Percentiles rank a stretch among this genome's conserved stretches.
phyloP scores from a whole-genome alignment of 1,140 invertebrate genomes.

The Panagrolaimus sp. region DNA sequence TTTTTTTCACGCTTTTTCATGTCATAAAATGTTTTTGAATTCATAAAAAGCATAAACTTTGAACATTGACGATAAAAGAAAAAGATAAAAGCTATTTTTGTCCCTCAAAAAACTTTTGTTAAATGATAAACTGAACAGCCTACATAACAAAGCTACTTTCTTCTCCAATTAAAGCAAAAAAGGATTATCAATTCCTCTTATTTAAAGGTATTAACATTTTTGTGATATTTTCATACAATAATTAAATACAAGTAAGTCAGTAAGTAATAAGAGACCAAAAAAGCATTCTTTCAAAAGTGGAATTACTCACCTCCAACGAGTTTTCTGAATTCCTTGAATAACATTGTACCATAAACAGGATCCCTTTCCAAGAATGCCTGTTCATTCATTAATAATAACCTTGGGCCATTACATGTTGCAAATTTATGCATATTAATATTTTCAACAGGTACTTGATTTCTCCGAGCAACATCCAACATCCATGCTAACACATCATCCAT shows the following conservation, averaged over 20 bases:
- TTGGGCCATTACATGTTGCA: conserved; percentile 33
- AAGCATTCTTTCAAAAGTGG: conserved; percentile 4
- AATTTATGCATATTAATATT: conserved; percentile 54
- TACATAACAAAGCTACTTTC: too few relatives aligned
- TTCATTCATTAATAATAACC: conserved; percentile 50
- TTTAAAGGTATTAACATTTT: background rate
- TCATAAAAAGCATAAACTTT: too few relatives aligned
- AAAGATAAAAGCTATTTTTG: too few relatives aligned
- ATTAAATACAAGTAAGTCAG: conserved; percentile 2
- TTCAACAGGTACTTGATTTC: conserved; percentile 52
- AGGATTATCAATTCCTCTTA: too few relatives aligned
- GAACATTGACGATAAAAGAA: too few relatives aligned
- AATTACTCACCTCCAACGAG: conserved; percentile 35
- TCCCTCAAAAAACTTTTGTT: too few relatives aligned
- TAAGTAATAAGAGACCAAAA: background rate
- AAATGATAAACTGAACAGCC: too few relatives aligned
- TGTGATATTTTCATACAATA: background rate
- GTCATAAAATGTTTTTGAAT: too few relatives aligned
- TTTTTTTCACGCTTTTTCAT: too few relatives aligned
- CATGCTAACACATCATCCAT: conserved; percentile 56
- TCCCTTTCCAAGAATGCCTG: conserved; percentile 52
- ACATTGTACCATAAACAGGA: conserved; percentile 44
- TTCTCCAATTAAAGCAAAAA: too few relatives aligned
- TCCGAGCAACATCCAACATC: conserved; percentile 54
- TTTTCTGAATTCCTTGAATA: conserved; percentile 53